Base-by-base conservation (phyloP, 2,888 invertebrate species). In the Baccha elongata region DNA sequence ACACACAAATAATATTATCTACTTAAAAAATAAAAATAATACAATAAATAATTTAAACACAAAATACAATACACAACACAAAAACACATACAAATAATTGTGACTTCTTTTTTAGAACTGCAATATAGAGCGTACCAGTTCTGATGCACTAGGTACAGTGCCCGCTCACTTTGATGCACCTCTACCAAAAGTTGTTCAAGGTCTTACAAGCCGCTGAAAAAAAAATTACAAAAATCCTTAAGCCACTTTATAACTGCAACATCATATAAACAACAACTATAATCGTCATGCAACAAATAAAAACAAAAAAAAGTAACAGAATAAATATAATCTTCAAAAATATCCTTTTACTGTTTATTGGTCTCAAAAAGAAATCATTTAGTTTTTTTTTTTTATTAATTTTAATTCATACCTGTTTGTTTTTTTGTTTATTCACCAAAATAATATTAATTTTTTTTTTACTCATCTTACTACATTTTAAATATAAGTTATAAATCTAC, bases 111-210 rank as follows among this genome's bases (percentile, higher is more conserved):
- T 74, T 29, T 46, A 94, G 91, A 95, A 96, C 89, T 96, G 96
- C 89, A 94, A 93, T 60, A 92, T 93, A 68, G 93, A 91, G 86
- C 92, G 96, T 42, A 93, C 93, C 7, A 90, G 93, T 2, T 94
- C 93, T 23, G 96, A 96, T 85, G 96, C 96, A 3, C 90, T 96
- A 74, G 90, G 93, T 72, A 96, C 96, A 0, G 94, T 96, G 19
- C 96, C 96, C 0, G 93, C 94, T 2, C 96, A 96, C 91, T 95
- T 93, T 88, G 94, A 95, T 90, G 76, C 81, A 65, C 81, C 81
- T 62, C 65, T 84, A 37, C 73, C 84, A 58, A 84, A 73, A 44
- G 78, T 84, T 26, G 60, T 74, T 71, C 84, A 84, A 23, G 84
- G 78, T 7, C 73, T 78, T 42, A 83, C 81, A 29, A 83, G 83